Evolutionary conservation across 53 echinoderm and acorn worm species (phyloP).

Genomic region (Paracentrotus lividus): DNA sequence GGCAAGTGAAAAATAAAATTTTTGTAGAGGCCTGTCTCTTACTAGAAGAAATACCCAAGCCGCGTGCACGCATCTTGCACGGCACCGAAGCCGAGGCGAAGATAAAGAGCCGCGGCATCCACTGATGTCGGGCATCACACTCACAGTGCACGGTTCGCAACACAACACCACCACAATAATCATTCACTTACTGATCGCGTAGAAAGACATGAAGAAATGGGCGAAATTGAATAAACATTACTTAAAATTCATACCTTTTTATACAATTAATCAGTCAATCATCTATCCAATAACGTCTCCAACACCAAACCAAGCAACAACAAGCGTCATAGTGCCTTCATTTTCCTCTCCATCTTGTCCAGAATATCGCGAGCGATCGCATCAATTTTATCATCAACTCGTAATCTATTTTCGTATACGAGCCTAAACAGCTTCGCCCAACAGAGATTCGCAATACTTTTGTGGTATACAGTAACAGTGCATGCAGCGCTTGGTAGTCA

Average conservation of each 20-base stretch:
- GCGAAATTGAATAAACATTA: neutral
- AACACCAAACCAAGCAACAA: neutral
- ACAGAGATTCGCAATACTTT: no score
- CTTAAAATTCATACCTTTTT: neutral
- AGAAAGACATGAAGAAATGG: neutral
- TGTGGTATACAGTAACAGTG: no score
- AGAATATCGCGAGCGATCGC: neutral
- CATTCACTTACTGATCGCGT: neutral
- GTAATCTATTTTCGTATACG: no score
- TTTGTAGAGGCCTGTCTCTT: no score
- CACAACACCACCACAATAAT: neutral
- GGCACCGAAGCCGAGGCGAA: no score
- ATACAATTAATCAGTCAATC: neutral
- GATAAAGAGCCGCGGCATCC: constrained; percentile 10
- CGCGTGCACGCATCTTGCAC: no score
- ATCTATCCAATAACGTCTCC: neutral
- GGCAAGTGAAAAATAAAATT: no score
- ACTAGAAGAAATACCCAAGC: no score
- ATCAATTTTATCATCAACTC: no score
- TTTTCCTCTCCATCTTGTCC: neutral
- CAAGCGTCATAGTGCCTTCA: neutral
- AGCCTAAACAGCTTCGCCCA: no score
- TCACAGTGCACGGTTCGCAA: neutral
- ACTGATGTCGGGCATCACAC: neutral
- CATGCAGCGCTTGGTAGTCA: no score